Percentiles rank a stretch among this genome's conserved stretches.
These are phyloP conservation scores for Tyria jacobaeae DNA, from an alignment of 2,888 invertebrate genomes.

Conservation along the genomic window DNA sequence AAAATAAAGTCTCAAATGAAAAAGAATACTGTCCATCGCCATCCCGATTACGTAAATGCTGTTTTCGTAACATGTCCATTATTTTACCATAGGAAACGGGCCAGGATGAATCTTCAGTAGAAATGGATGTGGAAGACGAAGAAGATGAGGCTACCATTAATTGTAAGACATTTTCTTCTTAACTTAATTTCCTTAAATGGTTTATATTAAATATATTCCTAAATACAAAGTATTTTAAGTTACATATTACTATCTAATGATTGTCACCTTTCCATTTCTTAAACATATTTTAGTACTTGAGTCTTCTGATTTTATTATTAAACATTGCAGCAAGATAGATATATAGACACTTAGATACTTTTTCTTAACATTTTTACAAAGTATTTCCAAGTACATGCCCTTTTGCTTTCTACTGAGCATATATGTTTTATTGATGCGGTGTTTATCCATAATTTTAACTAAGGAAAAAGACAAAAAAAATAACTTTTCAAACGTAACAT, in stretches of 20 bases:
- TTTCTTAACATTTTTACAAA: not conserved
- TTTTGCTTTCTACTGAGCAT: not conserved
- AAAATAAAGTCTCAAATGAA: not conserved
- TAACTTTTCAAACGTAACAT: not conserved
- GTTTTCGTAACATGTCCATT: not conserved
- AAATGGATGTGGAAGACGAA: constrained; percentile 73
- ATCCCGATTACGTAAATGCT: constrained; percentile 3
- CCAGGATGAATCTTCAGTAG: constrained; percentile 72
- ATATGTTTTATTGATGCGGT: too few relatives aligned
- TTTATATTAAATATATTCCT: not conserved
- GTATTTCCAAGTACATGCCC: not conserved
- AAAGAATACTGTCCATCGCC: too few relatives aligned
- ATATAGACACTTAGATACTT: too few relatives aligned
- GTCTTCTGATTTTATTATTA: too few relatives aligned
- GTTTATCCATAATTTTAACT: too few relatives aligned
- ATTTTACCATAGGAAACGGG: constrained; percentile 51
- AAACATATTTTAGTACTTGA: not conserved
- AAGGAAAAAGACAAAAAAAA: too few relatives aligned
- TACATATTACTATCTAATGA: not conserved
- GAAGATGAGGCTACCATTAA: constrained; percentile 78
- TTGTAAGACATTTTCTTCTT: constrained; percentile 57
- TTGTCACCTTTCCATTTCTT: not conserved
- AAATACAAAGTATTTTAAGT: not conserved
- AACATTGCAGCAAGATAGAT: too few relatives aligned
- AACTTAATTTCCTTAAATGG: not conserved